Conservation (phyloP, 2,797 vertebrate species). For the Peromyscus attwateri region DNA sequence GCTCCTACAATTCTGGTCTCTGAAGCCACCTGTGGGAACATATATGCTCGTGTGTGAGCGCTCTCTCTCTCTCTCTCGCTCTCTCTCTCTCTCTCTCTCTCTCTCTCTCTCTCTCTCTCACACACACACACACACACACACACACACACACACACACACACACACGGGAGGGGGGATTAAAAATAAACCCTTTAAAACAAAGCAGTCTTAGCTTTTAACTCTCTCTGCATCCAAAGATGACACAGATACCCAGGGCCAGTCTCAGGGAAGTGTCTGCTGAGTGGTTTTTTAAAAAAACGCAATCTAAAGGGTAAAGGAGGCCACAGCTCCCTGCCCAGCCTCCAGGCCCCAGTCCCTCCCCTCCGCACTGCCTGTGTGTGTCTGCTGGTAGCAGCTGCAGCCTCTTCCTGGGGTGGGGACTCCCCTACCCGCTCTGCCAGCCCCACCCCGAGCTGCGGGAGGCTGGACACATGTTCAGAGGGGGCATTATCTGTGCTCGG, state of each 20-base stretch:
- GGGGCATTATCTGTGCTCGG: conserved; percentile 82
- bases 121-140: neutral
- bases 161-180: neutral
- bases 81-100: no score
- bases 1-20: neutral
- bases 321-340: neutral
- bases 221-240: neutral
- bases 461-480: conserved; percentile 75
- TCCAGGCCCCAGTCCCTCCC: no score
- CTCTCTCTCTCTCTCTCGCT: no score
- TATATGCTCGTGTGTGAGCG: neutral
- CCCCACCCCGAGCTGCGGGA: conserved; percentile 66
- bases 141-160: neutral
- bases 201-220: neutral
- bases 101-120: no score
- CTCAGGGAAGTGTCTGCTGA: neutral
- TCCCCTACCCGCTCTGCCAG: neutral
- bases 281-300: conserved; percentile 20
- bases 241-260: neutral
- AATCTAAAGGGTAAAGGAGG: neutral
- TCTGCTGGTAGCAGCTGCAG: conserved; percentile 27
- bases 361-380: no score
- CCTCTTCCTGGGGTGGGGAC: neutral
- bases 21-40: neutral
- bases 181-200: neutral